Evolutionary conservation across 2,888 invertebrate genomes (phyloP).

Genomic region (Notodonta ziczac): DNA sequence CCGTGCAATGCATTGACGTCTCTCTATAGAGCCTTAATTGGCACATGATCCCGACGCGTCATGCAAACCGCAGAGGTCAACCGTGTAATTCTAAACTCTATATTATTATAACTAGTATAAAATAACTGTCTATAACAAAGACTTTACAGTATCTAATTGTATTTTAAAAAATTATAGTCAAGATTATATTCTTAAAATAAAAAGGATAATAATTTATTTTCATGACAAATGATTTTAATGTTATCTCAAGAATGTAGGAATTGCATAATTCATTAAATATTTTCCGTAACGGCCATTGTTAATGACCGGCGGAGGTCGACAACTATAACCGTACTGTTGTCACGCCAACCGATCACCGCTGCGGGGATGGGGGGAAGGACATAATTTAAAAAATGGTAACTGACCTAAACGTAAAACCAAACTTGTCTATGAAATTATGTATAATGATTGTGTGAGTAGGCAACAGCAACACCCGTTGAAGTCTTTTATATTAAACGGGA

Average conservation of each 20-base stretch:
- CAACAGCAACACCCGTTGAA: conserved; percentile 63
- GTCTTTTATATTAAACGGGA: conserved; percentile 65
- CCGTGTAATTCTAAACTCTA: conserved; percentile 7
- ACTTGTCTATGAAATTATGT: background rate
- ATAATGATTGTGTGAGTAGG: background rate
- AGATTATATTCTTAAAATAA: too few species aligned
- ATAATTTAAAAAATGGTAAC: background rate
- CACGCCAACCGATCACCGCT: conserved; percentile 22
- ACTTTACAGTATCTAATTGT: too few species aligned
- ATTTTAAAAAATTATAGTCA: too few species aligned
- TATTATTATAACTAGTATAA: too few species aligned
- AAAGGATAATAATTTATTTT: too few species aligned
- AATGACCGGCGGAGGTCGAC: conserved; percentile 42
- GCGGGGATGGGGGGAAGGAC: background rate
- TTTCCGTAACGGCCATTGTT: conserved; percentile 40
- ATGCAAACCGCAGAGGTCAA: conserved; percentile 31
- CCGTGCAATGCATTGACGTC: conserved; percentile 24
- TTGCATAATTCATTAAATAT: conserved; percentile 36
- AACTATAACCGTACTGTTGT: conserved; percentile 36
- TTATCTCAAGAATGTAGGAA: conserved; percentile 31
- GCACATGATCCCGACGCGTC: conserved; percentile 21
- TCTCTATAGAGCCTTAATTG: conserved; percentile 23
- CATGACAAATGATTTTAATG: background rate
- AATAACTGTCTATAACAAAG: too few species aligned
- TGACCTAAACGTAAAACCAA: background rate